Evolutionary conservation across 2,888 invertebrate species (phyloP).

Genomic region (Lasioglossum zephyrum): DNA sequence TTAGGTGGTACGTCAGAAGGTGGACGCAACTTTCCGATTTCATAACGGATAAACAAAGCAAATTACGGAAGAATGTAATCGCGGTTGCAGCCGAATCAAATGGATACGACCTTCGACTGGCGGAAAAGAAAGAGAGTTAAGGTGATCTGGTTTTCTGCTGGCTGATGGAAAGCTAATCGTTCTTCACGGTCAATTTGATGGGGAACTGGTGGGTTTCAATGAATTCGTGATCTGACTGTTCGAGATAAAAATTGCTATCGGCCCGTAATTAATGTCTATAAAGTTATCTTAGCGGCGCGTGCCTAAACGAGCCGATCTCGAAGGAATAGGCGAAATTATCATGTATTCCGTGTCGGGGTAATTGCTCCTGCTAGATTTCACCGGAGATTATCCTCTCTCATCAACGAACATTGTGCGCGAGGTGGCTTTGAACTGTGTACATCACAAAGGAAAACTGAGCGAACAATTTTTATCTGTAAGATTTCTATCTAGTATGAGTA

Average conservation of each 20-base stretch:
- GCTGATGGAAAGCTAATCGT: background rate
- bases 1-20: background rate
- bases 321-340: background rate
- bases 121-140: background rate
- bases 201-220: background rate
- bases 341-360: background rate
- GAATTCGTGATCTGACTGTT: background rate
- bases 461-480: background rate
- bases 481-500: background rate
- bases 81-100: background rate
- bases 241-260: background rate
- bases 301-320: background rate
- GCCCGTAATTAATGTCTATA: background rate
- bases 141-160: background rate
- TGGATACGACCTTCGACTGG: background rate
- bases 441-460: background rate
- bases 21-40: conserved; percentile 8
- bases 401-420: background rate
- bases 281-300: background rate
- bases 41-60: conserved; percentile 9
- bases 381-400: background rate
- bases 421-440: background rate
- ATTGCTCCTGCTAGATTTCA: background rate
- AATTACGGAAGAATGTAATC: conserved; percentile 4
- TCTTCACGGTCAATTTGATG: background rate